A percentile compares a stretch with the other conserved stretches of the same genome.
phyloP scores from a whole-genome alignment of 2,888 invertebrate species.

The Epiblema foenella region DNA sequence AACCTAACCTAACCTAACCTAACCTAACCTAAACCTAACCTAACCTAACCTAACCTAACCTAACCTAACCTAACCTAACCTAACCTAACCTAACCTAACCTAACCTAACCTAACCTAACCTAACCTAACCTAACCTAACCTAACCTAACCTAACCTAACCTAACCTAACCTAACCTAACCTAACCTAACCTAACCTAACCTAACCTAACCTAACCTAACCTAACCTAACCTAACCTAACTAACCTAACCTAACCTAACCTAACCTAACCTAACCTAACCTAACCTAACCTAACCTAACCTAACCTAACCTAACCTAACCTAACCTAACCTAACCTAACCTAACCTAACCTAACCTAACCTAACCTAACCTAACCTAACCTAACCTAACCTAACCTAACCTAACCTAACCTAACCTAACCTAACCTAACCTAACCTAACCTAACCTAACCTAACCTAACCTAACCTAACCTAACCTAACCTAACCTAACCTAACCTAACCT shows the following conservation, averaged over 20 bases:
- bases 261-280: slow-evolving; percentile 16
- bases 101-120: slow-evolving; percentile 11
- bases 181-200: not conserved
- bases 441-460: slow-evolving; percentile 1
- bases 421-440: slow-evolving; percentile 10
- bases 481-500: slow-evolving; percentile 3
- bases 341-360: slow-evolving; percentile 1
- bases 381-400: slow-evolving; percentile 8
- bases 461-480: slow-evolving; percentile 11
- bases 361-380: slow-evolving; percentile 1
- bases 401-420: slow-evolving; percentile 11
- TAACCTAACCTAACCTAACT: no score
- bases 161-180: not conserved
- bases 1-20: slow-evolving; percentile 14
- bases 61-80: slow-evolving; percentile 4
- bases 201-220: not conserved
- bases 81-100: not conserved
- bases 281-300: not conserved
- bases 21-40: no score
- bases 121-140: slow-evolving; percentile 11
- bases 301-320: no score
- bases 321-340: not conserved
- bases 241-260: slow-evolving; percentile 2
- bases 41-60: not conserved
- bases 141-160: not conserved